Evolutionary conservation across 2,888 invertebrate species (phyloP), one percentile per base, ranked within the genome.

Genomic region (Cosmopolites sordidus): DNA sequence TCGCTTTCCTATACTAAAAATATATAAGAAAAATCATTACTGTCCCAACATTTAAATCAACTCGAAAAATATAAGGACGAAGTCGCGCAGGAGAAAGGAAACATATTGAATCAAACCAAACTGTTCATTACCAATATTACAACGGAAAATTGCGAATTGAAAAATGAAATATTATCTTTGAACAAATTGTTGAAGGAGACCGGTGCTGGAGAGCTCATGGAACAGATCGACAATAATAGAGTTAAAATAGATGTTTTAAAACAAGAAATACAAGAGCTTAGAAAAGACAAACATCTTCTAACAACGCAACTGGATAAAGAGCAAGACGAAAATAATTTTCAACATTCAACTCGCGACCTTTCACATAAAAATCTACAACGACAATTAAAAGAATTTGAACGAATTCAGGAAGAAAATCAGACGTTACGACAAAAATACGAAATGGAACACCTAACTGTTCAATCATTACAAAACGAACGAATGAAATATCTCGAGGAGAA

Each of bases 401-500:
- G 46, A 11, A 18, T 67, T 1, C 62, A 56, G 2, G 63, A 60
- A 11, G 62, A 65, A 12, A 65, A 65, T 46, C 49, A 52, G 16
- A 41, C 18, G 11, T 17, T 72, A 2, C 65, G 64, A 33, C 65
- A 69, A 38, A 64, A 71, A 53, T 42, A 67, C 2, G 67, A 67
- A 11, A 49, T 43, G 1, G 68, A 73, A 54, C 64, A 65, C 49
- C 59, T 66, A 29, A 69, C 69, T 2, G 60, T 69, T 29, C 43
- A 52, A 44, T 48, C 64, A 12, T 50, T 73, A 11, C 70, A 69
- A 60, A 64, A 48, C 8, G 72, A 73, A 59, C 45, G 70, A 48
- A 64, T 64, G 51, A 67, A 68, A 47, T 68, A 72, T 50, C 56
- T 71, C 39, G 71, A 73, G 55, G 73, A 73, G 56, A 69, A 70